Conservation (phyloP, 2,888 invertebrate genomes). For the Macropis europaea region DNA sequence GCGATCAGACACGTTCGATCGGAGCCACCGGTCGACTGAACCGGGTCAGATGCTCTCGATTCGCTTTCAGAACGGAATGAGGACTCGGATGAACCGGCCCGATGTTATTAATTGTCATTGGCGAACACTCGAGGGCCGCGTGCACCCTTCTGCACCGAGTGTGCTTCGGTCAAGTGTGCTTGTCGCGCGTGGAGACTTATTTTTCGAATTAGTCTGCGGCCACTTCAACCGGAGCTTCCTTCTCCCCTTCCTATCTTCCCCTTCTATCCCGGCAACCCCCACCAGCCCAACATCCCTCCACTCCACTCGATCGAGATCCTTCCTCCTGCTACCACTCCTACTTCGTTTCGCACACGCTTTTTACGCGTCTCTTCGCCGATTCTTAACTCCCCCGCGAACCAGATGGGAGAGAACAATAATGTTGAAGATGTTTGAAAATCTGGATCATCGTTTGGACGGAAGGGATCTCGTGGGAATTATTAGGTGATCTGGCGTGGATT, state of each 20-base stretch:
- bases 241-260: conserved; percentile 54
- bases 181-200: conserved; percentile 73
- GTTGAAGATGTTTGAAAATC: too few relatives aligned
- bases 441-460: too few relatives aligned
- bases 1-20: conserved; percentile 15
- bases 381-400: not conserved
- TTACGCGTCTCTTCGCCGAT: not conserved
- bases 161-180: conserved; percentile 79
- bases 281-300: conserved; percentile 51
- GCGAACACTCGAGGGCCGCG: conserved; percentile 50
- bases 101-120: conserved; percentile 59
- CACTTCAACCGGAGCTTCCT: conserved; percentile 54
- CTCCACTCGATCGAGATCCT: conserved; percentile 38
- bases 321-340: conserved; percentile 37
- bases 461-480: too few relatives aligned
- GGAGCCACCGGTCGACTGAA: conserved; percentile 32
- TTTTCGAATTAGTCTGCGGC: conserved; percentile 74
- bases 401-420: too few relatives aligned
- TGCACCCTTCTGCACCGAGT: conserved; percentile 74
- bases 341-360: conserved; percentile 14
- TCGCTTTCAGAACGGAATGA: not conserved
- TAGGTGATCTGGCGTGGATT: too few relatives aligned
- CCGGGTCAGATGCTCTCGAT: not conserved
- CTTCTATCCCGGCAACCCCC: conserved; percentile 50
- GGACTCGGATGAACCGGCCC: not conserved